Percentiles rank a stretch among this genome's conserved stretches.
These are phyloP conservation scores for Allophyes oxyacanthae DNA, from an alignment of 2,888 invertebrate genomes.

Conservation along the genomic window DNA sequence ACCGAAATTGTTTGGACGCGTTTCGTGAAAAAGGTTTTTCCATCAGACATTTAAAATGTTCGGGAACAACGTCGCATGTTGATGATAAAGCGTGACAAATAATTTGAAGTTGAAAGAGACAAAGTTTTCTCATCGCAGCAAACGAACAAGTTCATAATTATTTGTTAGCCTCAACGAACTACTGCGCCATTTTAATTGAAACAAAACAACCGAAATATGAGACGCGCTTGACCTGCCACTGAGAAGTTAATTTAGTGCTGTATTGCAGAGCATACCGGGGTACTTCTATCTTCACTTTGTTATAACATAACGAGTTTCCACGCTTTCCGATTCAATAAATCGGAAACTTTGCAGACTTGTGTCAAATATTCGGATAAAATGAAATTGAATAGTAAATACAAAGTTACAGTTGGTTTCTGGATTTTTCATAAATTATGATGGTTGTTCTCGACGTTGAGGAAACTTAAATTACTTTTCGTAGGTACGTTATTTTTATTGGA, in stretches of 20 bases:
- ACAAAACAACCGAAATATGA: slow-evolving; percentile 76
- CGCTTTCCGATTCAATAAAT: slow-evolving; percentile 40
- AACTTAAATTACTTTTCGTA: slow-evolving; percentile 42
- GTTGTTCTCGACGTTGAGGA: slow-evolving; percentile 9
- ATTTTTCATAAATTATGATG: slow-evolving; percentile 35
- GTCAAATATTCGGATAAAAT: slow-evolving; percentile 44
- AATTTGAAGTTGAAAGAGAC: slow-evolving; percentile 65
- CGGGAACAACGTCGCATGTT: slow-evolving; percentile 40
- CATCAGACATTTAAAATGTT: slow-evolving; percentile 40
- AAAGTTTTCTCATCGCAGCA: slow-evolving; percentile 80
- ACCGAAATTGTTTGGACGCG: slow-evolving; percentile 47
- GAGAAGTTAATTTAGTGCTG: slow-evolving; percentile 66
- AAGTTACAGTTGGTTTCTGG: slow-evolving; percentile 22
- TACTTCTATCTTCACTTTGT: slow-evolving; percentile 36
- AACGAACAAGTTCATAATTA: slow-evolving; percentile 81
- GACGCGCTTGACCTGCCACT: slow-evolving; percentile 73
- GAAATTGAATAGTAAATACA: slow-evolving; percentile 44
- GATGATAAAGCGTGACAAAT: slow-evolving; percentile 61
- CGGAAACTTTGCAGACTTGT: slow-evolving; percentile 32
- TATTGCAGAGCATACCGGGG: slow-evolving; percentile 39
- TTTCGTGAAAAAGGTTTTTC: slow-evolving; percentile 42
- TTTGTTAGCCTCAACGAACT: slow-evolving; percentile 75
- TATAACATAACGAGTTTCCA: slow-evolving; percentile 19
- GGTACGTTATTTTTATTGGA: slow-evolving; percentile 21
- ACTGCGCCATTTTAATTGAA: slow-evolving; percentile 79